Base-by-base conservation (phyloP, 2,888 invertebrate genomes). In the Stenchaetothrips biformis region DNA sequence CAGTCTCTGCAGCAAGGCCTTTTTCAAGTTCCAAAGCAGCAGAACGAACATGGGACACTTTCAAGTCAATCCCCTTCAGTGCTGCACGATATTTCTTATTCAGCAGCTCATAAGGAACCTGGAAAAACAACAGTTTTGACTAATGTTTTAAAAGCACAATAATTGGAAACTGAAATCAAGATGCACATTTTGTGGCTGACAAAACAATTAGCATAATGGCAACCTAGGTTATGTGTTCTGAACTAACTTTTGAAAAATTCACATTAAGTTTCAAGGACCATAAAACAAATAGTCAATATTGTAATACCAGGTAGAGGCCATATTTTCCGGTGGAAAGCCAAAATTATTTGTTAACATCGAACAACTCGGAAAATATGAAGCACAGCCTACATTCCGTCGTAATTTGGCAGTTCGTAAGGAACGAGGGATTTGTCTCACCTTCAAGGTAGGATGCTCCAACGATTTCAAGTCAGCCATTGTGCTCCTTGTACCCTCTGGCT, bases 21-120 rank as follows among this genome's bases (percentile, higher is more conserved):
- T 90, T 90, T 85, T 96, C 95, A n/a, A 97, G 88, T 83, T 96
- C 95, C 79, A 89, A 89, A 0, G 94, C 93, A 0, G 92, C 92
- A 82, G 91, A 91, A 83, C 95, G 93, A 3, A 98, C 94, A 86
- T 97, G 95, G 1, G 96, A 93, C 0, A 95, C 95, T 86, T 97
- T 98, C 81, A 98, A 90, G 85, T 99, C 99, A 81, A 99, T 88
- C 16, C 94, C 93, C 85, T 98, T 97, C 87, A 99, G 99, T 2
- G 98, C 96, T 78, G 94, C 92, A 80, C 99, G 93, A 87, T 98
- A 99, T 85, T 95, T 96, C 87, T 99, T 99, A 88, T 99, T 99
- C 83, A 99, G 89, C 79, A 99, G 92, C 88, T 99, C 99, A 86
- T 99, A 99, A 1, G 99, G 99, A 83, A 99, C 97, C 95, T 96